Percentiles rank a stretch among this genome's conserved stretches.
These are phyloP conservation scores for Gnathonemus echidnorhynchus DNA, from an alignment of 2,113 vertebrate species.

Conservation along the genomic window DNA sequence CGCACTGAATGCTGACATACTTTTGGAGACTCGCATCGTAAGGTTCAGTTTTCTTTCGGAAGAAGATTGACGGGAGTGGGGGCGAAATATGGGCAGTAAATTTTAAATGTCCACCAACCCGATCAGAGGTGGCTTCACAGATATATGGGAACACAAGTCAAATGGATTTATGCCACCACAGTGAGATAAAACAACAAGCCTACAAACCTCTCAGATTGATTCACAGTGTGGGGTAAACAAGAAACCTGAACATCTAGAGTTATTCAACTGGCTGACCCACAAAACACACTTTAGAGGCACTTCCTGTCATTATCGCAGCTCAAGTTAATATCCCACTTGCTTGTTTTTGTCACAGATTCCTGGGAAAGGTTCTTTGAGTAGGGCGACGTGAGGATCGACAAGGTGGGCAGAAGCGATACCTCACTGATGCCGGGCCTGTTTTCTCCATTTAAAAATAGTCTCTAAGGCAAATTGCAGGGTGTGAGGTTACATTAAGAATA, in stretches of 20 bases:
- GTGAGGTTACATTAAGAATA: neutral
- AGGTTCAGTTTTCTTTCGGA: neutral
- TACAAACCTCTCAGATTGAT: neutral
- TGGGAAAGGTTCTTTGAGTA: neutral
- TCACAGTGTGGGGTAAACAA: neutral
- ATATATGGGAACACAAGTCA: neutral
- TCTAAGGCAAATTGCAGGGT: neutral
- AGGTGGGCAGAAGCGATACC: neutral
- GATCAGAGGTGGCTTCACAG: neutral
- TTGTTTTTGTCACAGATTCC: slow-evolving; percentile 1
- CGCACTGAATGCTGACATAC: neutral
- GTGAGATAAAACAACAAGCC: neutral
- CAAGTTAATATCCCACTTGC: neutral
- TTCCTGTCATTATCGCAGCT: neutral
- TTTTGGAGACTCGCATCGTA: neutral
- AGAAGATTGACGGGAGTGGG: neutral
- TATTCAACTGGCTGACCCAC: neutral
- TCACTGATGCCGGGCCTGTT: neutral
- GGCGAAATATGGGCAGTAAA: neutral
- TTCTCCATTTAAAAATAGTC: neutral
- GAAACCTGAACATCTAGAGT: neutral
- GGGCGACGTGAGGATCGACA: neutral
- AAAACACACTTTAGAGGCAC: neutral
- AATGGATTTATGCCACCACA: neutral
- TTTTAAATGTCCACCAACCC: neutral